Base-by-base conservation (phyloP, 2,113 vertebrate genomes). In the Eclectus roratus region DNA sequence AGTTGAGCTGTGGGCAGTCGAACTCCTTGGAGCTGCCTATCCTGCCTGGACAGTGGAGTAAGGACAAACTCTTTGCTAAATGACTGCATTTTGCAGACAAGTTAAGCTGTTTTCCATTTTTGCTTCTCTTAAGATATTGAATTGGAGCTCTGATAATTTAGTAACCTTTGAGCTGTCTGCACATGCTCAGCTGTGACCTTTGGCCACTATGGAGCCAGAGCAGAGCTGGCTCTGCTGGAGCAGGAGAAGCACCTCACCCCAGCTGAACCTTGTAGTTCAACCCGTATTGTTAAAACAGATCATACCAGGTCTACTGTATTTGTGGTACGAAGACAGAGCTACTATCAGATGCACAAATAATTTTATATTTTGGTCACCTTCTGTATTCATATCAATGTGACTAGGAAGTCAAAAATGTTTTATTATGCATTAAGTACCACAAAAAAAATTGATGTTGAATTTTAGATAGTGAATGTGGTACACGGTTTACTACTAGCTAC, bases 191-290 rank as follows among this genome's bases (percentile, higher is more conserved):
- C 29, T 52, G 28, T 50, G 41, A 19, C 37, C 33, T 56, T 43
- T 58, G 65, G 65, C 29, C 23, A 47, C 11, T 49, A 43, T 2
- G 1, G 15, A 72, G 9, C 6, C 31, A 5, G 25, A 1, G 29
- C 11, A 52, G 33, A 46, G 29, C 15, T 35, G 20, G 17, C 4
- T 7, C 11, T 69, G 43, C 11, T 25, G 39, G 11, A 21, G 6
- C 17, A 71, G 7, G 10, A 8, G 10, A 52, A 56, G 7, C 0
- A 0, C 28, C 7, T 76, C 2, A 2, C 28, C 7, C 10, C 46
- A 55, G 28, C 3, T 23, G 28, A n/a, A 17, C 33, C 17, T 79
- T 55, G 19, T 11, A 24, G 18, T 52, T 65, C 56, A 85, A 29
- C 7, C 43, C 7, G 20, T 43, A 9, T 35, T 80, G 71, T 7